Base-by-base conservation (phyloP, 1,140 invertebrate species). In the Drosophila pachea region DNA sequence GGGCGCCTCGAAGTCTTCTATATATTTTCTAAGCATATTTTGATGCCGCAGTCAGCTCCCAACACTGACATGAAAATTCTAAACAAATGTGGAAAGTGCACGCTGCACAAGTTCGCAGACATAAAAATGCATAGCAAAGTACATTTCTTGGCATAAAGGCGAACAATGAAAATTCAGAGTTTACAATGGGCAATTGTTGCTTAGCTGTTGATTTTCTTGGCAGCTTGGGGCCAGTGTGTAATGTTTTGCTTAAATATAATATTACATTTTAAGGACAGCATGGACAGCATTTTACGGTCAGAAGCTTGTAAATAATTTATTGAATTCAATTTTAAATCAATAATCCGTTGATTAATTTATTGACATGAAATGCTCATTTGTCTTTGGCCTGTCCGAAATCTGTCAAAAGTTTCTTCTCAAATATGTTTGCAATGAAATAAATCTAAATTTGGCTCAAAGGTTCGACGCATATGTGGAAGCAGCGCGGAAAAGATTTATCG, bases 401-500 rank as follows among this genome's bases (percentile, higher is more conserved):
- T 79, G 77, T 79, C 77, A 79, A 73, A 78, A 79, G 77, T 81
- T 79, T 40, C 43, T 38, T 14, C 53, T 53, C 38, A 52, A 59
- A 68, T 81, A 59, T 76, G 65, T 73, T 79, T 65, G 55, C 63
- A 54, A 47, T 48, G 73, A 81, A 69, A 79, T 79, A 79, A 79
- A 79, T 79, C 77, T 79, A 79, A 81, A 79, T 79, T 76, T 68
- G 77, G 60, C 64, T 74, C 59, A 58, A 81, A 73, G 77, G 77
- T 68, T 73, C 65, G 68, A 49, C 55, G 61, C 77, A 79, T 71
- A 79, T 79, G 77, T 66, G 77, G 76, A 79, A 79, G 81, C 77
- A 76, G 73, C 77, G 73, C 68, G 59, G 50, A 42, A 66, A 62
- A 79, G 77, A 79, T 79, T 79, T 79, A 79, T 79, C 64, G 77